Percentiles rank a stretch among this genome's conserved stretches.
phyloP scores from a whole-genome alignment of 2,888 invertebrate species.

The Hemaris fuciformis region DNA sequence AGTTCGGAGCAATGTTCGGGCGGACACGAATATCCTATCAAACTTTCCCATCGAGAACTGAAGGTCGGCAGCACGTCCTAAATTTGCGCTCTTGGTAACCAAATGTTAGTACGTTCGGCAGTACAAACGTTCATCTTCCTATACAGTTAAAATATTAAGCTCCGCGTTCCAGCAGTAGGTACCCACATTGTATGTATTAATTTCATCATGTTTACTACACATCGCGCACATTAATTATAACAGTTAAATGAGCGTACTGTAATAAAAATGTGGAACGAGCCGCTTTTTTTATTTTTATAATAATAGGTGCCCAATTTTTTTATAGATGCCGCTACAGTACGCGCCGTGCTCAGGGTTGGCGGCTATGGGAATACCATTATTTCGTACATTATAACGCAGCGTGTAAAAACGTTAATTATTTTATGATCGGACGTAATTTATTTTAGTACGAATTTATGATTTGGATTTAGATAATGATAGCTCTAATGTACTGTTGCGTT shows the following conservation, averaged over 20 bases:
- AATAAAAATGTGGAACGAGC: slow-evolving; percentile 67
- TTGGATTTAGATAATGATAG: background rate
- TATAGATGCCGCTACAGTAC: slow-evolving; percentile 17
- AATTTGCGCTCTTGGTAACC: too few species aligned
- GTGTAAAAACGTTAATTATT: slow-evolving; percentile 3
- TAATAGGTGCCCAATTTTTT: slow-evolving; percentile 19
- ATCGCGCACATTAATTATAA: slow-evolving; percentile 65
- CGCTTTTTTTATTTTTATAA: slow-evolving; percentile 43
- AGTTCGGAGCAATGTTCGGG: too few species aligned
- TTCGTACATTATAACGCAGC: background rate
- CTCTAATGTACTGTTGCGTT: background rate
- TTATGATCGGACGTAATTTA: slow-evolving; percentile 2
- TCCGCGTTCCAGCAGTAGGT: background rate
- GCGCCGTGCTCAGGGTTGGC: slow-evolving; percentile 11
- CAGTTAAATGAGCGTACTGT: slow-evolving; percentile 67
- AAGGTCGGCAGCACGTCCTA: too few species aligned
- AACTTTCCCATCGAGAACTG: too few species aligned
- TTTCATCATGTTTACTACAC: slow-evolving; percentile 64
- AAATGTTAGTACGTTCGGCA: too few species aligned
- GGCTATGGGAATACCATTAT: background rate
- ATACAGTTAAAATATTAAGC: background rate
- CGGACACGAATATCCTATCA: too few species aligned
- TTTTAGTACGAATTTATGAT: slow-evolving; percentile 7
- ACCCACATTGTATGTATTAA: slow-evolving; percentile 43
- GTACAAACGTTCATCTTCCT: background rate